Evolutionary conservation across 2,797 vertebrate species (phyloP), one percentile per base, ranked within the genome.

Genomic region (Eospalax fontanierii): DNA sequence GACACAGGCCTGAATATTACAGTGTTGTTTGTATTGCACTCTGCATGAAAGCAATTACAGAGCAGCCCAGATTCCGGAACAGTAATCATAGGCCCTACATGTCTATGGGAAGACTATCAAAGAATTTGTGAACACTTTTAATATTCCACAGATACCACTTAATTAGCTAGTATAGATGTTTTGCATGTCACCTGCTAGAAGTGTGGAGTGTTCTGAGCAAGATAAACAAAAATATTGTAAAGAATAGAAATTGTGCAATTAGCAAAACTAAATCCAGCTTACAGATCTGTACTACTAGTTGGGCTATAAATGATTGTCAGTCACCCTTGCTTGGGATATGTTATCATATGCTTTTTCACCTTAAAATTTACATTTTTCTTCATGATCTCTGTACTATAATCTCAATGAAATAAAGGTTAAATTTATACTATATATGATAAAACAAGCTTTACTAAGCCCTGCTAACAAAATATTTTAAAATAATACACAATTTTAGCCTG

Each of bases 381-480:
- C 7, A 28, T 57, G 50, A 30, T 57, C 38, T 35, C 30, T 7
- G 18, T 38, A 70, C 28, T 22, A 50, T 93, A 46, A 65, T 91
- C 79, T 85, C 66, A 92, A 12, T 90, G 66, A 93, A 90, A 86
- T 80, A 66, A 81, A 73, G 86, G 30, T 70, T 65, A 33, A 0
- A 76, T 71, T 86, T 82, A 4, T 57, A 68, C 28, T 66, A 85
- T 35, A 91, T 33, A 68, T 30, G 24, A 86, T 38, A 24, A 28
- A 78, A 88, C 73, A 65, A 33, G 9, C n/a, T 93, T 81, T 66
- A 22, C 70, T 86, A 88, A 54, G 21, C 18, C 16, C 30, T n/a
- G 10, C 57, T 91, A 89, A 6, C 33, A 50, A 92, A 83, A 73
- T 71, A 57, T 65, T n/a, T 33, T 91, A 88, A 90, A 70, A 90